Percentiles rank a stretch among this genome's conserved stretches.
phyloP scores from a whole-genome alignment of 2,888 invertebrate species.

The Stenchaetothrips biformis region DNA sequence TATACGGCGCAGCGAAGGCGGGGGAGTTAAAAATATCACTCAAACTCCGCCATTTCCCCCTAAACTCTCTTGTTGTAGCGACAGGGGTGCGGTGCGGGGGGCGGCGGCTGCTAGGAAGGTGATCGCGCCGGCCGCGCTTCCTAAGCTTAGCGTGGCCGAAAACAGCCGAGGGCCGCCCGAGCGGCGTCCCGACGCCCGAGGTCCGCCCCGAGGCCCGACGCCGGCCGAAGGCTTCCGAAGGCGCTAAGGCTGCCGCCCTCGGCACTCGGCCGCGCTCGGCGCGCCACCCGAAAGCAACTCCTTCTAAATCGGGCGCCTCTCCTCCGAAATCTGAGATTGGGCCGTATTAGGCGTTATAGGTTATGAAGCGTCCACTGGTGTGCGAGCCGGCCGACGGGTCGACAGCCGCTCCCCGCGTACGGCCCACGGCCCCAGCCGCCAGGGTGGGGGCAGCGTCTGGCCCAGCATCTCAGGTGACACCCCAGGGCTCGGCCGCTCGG shows the following conservation, averaged over 20 bases:
- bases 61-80: slow-evolving; percentile 24
- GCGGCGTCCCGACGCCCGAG: neutral
- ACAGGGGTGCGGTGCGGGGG: neutral
- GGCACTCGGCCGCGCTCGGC: neutral
- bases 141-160: slow-evolving; percentile 22
- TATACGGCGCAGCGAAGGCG: neutral
- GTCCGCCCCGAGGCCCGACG: neutral
- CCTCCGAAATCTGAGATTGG: slow-evolving; percentile 24
- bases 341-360: slow-evolving; percentile 21
- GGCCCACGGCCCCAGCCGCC: neutral
- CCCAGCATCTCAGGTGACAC: slow-evolving; percentile 10
- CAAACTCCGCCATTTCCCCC: slow-evolving; percentile 22
- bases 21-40: slow-evolving; percentile 21
- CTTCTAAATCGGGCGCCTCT: slow-evolving; percentile 22
- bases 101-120: neutral
- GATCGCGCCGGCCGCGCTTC: neutral
- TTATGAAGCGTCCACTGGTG: slow-evolving; percentile 3
- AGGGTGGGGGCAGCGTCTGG: too few species aligned
- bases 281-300: slow-evolving; percentile 7
- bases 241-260: neutral
- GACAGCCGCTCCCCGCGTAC: neutral
- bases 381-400: neutral
- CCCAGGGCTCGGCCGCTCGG: neutral
- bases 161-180: slow-evolving; percentile 6
- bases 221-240: neutral